A percentile compares a stretch with the other conserved stretches of the same genome.
Evolutionary conservation across 2,797 vertebrate species (phyloP).

Genomic region (Fistularia commersonii): DNA sequence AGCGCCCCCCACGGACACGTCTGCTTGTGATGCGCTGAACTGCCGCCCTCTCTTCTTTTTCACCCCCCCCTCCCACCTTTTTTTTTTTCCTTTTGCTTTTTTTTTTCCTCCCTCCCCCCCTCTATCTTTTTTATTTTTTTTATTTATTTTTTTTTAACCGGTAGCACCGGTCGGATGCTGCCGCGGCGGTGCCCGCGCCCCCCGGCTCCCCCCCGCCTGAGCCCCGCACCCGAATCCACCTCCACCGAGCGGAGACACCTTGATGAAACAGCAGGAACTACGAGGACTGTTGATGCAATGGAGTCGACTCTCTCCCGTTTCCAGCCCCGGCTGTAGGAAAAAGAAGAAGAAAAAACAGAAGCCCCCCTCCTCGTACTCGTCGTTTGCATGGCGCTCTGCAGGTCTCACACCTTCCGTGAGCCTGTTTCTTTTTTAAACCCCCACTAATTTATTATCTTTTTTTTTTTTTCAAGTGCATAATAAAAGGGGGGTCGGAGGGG

Average conservation of each 20-base stretch:
- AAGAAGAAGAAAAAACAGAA: too few relatives aligned
- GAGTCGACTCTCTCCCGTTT: conserved; percentile 80
- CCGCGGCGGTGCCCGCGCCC: not conserved
- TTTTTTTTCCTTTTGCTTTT: conserved; percentile 18
- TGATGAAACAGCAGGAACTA: conserved; percentile 80
- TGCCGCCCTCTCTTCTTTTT: conserved; percentile 13
- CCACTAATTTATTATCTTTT: not conserved
- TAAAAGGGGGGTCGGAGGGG: conserved; percentile 3
- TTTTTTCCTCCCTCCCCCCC: not conserved
- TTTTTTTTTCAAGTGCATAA: conserved; percentile 49
- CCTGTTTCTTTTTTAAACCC: conserved; percentile 48
- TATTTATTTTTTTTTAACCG: too few relatives aligned
- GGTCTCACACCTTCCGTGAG: conserved; percentile 47
- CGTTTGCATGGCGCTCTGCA: conserved; percentile 65
- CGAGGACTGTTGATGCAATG: conserved; percentile 79
- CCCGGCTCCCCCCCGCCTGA: not conserved
- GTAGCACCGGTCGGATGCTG: not conserved
- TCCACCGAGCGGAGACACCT: conserved; percentile 75
- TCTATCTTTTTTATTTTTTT: not conserved
- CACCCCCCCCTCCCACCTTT: not conserved
- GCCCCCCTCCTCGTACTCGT: conserved; percentile 51
- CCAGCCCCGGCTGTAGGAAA: conserved; percentile 52
- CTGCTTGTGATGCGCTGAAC: conserved; percentile 56
- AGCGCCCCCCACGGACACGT: conserved; percentile 23
- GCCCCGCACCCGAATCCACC: conserved; percentile 55